Evolutionary conservation across 2,113 vertebrate species (phyloP).

Genomic region (Bubo bubo): DNA sequence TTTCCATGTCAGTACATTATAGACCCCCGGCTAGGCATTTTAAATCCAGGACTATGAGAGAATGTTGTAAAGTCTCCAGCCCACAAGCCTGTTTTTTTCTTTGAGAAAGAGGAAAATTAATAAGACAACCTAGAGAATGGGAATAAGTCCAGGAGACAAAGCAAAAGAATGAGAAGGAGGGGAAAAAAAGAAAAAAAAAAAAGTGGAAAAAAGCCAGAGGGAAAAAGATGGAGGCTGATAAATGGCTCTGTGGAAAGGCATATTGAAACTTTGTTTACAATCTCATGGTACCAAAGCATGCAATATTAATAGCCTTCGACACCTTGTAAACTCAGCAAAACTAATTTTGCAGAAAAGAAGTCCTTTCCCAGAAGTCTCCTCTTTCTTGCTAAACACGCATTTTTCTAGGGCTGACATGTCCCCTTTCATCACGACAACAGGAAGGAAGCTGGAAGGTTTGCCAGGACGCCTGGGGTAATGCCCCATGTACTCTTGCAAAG

Average conservation of each 20-base stretch:
- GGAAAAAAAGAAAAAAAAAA: neutral
- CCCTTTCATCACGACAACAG: neutral
- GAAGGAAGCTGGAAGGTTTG: neutral
- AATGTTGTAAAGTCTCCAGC: constrained; percentile 49
- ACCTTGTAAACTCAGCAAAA: constrained; percentile 56
- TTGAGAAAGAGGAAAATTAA: constrained; percentile 46
- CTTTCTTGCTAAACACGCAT: neutral
- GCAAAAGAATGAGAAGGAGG: neutral
- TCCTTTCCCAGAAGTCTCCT: constrained; percentile 26
- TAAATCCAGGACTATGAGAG: constrained; percentile 15
- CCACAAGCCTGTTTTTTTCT: neutral
- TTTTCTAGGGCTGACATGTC: neutral
- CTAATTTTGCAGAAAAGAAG: constrained; percentile 19
- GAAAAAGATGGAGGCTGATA: constrained; percentile 2
- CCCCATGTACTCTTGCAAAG: neutral
- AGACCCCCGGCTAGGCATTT: neutral
- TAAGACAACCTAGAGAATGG: constrained; percentile 30
- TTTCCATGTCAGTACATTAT: constrained; percentile 5
- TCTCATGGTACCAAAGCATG: constrained; percentile 3
- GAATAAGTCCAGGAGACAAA: constrained; percentile 37
- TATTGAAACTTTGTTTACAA: constrained; percentile 26
- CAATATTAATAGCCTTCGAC: constrained; percentile 23
- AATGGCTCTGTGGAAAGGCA: constrained; percentile 2
- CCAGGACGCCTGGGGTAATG: neutral
- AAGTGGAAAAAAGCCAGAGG: constrained; percentile 14